Conservation (phyloP, 23 tunicate genomes). For the Aplidium turbinatum region DNA sequence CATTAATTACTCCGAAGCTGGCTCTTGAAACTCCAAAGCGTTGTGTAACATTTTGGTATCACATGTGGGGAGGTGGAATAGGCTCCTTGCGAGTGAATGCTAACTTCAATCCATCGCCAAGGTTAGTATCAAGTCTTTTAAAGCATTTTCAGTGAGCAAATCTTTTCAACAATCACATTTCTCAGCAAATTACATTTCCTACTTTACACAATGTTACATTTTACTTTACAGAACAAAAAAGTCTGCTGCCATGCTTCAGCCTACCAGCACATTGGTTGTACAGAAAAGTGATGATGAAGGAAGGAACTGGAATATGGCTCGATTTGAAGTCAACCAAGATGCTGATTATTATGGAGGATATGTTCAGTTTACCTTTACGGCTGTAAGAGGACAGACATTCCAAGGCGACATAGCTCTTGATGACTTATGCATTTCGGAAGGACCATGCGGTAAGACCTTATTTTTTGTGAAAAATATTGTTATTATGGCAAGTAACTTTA, state of each 20-base stretch:
- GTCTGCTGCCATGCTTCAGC: neutral
- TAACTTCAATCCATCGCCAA: constrained; percentile 12
- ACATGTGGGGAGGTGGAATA: constrained; percentile 73
- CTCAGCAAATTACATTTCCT: no score
- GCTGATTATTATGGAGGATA: constrained; percentile 31
- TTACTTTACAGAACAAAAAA: neutral
- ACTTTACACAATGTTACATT: neutral
- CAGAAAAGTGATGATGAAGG: constrained; percentile 37
- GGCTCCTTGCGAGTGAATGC: constrained; percentile 58
- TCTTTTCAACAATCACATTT: no score
- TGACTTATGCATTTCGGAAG: constrained; percentile 84
- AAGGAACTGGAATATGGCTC: constrained; percentile 50
- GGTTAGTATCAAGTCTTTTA: neutral
- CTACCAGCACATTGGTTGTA: neutral
- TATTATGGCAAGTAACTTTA: neutral
- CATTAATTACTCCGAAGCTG: constrained; percentile 44
- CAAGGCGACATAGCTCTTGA: constrained; percentile 79
- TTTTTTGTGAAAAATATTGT: neutral
- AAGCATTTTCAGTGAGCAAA: neutral
- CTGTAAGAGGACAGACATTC: constrained; percentile 47
- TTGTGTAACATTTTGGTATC: constrained; percentile 86
- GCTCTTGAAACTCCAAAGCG: constrained; percentile 23
- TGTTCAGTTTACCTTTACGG: constrained; percentile 46
- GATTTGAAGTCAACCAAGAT: constrained; percentile 39
- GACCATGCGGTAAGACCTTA: constrained; percentile 75